phyloP scores from a whole-genome alignment of 2,888 invertebrate genomes.

The Eupelmus urozonus region DNA sequence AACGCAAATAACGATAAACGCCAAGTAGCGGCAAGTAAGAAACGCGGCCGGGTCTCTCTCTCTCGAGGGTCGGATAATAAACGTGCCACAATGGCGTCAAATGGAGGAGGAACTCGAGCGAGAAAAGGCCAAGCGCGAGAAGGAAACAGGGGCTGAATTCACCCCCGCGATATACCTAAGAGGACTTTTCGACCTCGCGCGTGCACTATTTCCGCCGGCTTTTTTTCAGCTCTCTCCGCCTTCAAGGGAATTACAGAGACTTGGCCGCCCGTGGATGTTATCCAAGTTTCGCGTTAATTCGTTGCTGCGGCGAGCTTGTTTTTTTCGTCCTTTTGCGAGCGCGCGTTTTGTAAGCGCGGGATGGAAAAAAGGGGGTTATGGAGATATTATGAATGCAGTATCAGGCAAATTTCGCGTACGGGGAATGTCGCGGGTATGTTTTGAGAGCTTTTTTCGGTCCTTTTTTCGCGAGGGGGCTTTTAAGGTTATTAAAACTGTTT shows the following conservation, averaged over 20 bases:
- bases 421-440: background rate
- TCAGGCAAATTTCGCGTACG: background rate
- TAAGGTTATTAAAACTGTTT: constrained; percentile 11
- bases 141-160: constrained; percentile 36
- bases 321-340: constrained; percentile 7
- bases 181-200: constrained; percentile 19
- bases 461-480: constrained; percentile 6
- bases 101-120: constrained; percentile 45
- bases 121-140: constrained; percentile 6
- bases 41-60: background rate
- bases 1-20: constrained; percentile 53
- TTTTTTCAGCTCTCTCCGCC: background rate
- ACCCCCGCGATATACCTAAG: background rate
- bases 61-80: constrained; percentile 47
- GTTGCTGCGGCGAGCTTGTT: background rate
- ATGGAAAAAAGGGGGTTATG: constrained; percentile 26
- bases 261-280: constrained; percentile 2
- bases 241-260: constrained; percentile 11
- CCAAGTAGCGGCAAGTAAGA: constrained; percentile 26
- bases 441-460: constrained; percentile 3
- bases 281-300: constrained; percentile 36
- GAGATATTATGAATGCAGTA: constrained; percentile 46
- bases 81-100: constrained; percentile 50
- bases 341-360: background rate
- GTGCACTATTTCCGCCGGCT: constrained; percentile 5